Conservation (phyloP, 2,797 vertebrate species). For the Chelon auratus region DNA sequence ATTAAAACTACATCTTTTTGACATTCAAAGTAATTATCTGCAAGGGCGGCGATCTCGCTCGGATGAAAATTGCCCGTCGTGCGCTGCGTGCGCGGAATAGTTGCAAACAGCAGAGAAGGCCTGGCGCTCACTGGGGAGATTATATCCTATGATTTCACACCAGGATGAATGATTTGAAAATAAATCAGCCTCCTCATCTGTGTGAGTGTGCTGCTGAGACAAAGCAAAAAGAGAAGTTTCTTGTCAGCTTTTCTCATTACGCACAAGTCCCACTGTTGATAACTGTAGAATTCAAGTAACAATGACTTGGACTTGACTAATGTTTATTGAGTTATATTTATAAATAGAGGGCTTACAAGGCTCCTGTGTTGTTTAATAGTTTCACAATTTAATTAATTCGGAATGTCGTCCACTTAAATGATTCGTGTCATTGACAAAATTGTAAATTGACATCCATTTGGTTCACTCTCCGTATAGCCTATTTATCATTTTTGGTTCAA, state of each 20-base stretch:
- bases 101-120: slow-evolving; percentile 43
- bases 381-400: background rate
- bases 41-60: slow-evolving; percentile 87
- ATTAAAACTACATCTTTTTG: slow-evolving; percentile 98
- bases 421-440: no score
- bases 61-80: slow-evolving; percentile 78
- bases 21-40: slow-evolving; percentile 99
- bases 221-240: background rate
- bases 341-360: background rate
- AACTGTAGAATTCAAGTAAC: background rate
- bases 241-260: background rate
- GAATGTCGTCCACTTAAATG: background rate
- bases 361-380: background rate
- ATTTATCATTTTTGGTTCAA: background rate
- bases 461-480: background rate
- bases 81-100: slow-evolving; percentile 45
- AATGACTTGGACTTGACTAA: background rate
- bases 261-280: background rate
- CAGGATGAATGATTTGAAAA: slow-evolving; percentile 19
- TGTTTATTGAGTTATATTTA: slow-evolving; percentile 3
- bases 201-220: background rate
- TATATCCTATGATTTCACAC: background rate
- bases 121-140: slow-evolving; percentile 17
- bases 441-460: no score
- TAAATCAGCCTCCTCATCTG: slow-evolving; percentile 2